These are phyloP conservation scores for Enteromius fasciolatus DNA, from an alignment of 2,797 vertebrate species.

Conservation along the genomic window DNA sequence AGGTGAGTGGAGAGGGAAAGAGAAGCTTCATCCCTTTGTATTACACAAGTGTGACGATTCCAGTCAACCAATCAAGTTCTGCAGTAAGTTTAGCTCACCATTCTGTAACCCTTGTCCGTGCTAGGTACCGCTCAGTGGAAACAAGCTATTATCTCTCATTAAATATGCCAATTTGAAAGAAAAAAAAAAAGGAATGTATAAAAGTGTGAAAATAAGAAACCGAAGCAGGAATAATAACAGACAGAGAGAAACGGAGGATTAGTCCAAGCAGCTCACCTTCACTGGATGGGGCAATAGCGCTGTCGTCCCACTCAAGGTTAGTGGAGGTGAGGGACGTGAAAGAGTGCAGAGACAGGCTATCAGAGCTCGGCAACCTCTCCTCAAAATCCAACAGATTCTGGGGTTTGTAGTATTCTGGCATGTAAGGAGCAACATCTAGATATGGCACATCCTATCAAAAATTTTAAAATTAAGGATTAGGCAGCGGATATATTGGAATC, in stretches of 20 bases:
- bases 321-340: conserved; percentile 96
- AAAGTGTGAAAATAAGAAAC: not conserved
- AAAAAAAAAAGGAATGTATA: not conserved
- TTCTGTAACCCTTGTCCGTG: too few relatives aligned
- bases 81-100: too few relatives aligned
- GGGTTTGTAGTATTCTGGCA: conserved; percentile 99
- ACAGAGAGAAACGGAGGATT: not conserved
- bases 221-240: not conserved
- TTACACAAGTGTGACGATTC: too few relatives aligned
- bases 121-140: too few relatives aligned
- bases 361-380: conserved; percentile 92
- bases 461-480: not conserved
- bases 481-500: not conserved
- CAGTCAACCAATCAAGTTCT: too few relatives aligned
- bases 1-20: too few relatives aligned
- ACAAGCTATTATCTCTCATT: not conserved
- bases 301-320: conserved; percentile 98
- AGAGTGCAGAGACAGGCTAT: conserved; percentile 96
- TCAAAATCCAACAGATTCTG: conserved; percentile 96
- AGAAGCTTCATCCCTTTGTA: too few relatives aligned
- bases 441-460: conserved; percentile 90
- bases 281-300: conserved; percentile 96
- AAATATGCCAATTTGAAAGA: not conserved
- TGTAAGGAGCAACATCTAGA: conserved; percentile 95
- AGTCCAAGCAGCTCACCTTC: conserved; percentile 80